phyloP scores from a whole-genome alignment of 2,888 invertebrate species.

The Pseudococcus viburni region DNA sequence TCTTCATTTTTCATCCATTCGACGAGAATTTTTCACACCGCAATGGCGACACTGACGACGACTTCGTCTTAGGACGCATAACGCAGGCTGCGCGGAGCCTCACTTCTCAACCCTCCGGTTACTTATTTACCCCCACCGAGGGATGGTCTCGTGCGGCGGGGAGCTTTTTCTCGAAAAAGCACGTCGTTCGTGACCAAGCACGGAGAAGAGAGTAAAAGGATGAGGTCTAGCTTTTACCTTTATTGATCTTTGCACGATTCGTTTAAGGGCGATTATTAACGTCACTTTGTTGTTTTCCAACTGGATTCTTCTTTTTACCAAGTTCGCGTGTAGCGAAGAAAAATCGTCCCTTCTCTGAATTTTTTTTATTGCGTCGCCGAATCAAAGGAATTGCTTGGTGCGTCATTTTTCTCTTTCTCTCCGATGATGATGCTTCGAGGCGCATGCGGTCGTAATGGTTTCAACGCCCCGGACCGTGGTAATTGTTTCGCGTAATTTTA shows the following conservation, averaged over 20 bases:
- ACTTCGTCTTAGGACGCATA: conserved; percentile 1
- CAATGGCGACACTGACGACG: conserved; percentile 37
- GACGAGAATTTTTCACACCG: conserved; percentile 9
- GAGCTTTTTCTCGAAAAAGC: conserved; percentile 56
- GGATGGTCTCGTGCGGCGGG: neutral
- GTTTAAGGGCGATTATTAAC: conserved; percentile 66
- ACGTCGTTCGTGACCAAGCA: conserved; percentile 51
- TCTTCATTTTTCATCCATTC: neutral
- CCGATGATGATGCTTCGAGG: neutral
- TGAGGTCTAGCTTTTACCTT: conserved; percentile 66
- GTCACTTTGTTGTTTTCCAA: conserved; percentile 65
- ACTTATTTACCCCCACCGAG: neutral
- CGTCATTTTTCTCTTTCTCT: neutral
- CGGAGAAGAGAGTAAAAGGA: conserved; percentile 61
- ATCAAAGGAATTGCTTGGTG: conserved; percentile 22
- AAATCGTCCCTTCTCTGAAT: neutral
- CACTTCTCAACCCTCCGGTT: neutral
- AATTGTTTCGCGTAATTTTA: conserved; percentile 8
- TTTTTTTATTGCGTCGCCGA: conserved; percentile 10
- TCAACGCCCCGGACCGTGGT: neutral
- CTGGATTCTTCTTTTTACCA: conserved; percentile 44
- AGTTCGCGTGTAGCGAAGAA: conserved; percentile 19
- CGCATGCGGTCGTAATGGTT: conserved; percentile 30
- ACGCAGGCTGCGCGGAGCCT: neutral
- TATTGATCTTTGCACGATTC: conserved; percentile 66